phyloP scores from a whole-genome alignment of 2,113 vertebrate genomes.

The Epinephelus cyanopodus region DNA sequence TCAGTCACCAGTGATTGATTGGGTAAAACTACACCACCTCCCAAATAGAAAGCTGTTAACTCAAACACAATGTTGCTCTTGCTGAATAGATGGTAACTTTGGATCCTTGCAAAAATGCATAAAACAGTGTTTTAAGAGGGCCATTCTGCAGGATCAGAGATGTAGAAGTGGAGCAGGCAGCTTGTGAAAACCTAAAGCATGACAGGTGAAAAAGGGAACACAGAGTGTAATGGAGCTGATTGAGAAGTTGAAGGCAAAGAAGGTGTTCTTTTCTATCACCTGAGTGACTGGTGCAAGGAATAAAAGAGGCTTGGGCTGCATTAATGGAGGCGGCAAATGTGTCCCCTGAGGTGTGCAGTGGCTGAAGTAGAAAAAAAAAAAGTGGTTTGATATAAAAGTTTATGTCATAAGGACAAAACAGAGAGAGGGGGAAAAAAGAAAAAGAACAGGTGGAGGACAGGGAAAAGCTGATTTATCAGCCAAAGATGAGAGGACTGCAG shows the following conservation, averaged over 20 bases:
- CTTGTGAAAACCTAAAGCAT: slow-evolving; percentile 9
- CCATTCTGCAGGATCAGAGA: slow-evolving; percentile 1
- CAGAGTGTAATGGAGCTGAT: slow-evolving; percentile 25
- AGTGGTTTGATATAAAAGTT: slow-evolving; percentile 28
- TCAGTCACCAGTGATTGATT: neutral
- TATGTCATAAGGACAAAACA: slow-evolving; percentile 42
- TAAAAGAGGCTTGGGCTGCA: slow-evolving; percentile 3
- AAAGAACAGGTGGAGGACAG: slow-evolving; percentile 48
- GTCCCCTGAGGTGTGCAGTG: slow-evolving; percentile 35
- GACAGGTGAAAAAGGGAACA: slow-evolving; percentile 19
- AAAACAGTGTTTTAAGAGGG: neutral
- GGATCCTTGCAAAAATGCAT: neutral
- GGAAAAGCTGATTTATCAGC: slow-evolving; percentile 50
- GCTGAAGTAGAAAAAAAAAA: slow-evolving; percentile 20
- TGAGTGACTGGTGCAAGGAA: neutral
- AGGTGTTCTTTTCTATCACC: slow-evolving; percentile 21
- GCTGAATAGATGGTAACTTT: neutral
- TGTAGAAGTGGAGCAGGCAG: slow-evolving; percentile 3
- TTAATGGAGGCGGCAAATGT: slow-evolving; percentile 21
- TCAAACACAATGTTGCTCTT: neutral
- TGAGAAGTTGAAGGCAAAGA: slow-evolving; percentile 34
- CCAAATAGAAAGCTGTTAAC: neutral
- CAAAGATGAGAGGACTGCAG: slow-evolving; percentile 57
- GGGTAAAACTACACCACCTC: neutral
- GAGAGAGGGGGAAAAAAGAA: neutral